Percentiles rank a stretch among this genome's conserved stretches.
These are phyloP conservation scores for Helicoverpa assulta DNA, from an alignment of 2,888 invertebrate species.

Conservation along the genomic window DNA sequence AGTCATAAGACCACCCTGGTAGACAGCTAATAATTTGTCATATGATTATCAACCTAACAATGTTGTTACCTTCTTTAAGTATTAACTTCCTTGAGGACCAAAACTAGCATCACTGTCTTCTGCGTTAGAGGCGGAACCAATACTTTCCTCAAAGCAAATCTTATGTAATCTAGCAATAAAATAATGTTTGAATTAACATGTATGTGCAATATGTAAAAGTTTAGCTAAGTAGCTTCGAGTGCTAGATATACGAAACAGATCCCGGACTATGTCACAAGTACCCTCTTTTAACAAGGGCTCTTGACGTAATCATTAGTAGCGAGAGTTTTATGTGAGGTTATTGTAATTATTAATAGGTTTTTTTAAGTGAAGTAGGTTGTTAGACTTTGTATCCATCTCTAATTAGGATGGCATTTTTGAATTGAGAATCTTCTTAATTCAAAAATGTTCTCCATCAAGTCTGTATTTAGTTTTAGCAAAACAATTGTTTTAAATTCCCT, in stretches of 20 bases:
- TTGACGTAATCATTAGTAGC: constrained; percentile 47
- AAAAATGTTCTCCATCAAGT: neutral
- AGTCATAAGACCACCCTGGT: neutral
- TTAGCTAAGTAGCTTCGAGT: constrained; percentile 40
- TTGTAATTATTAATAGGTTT: constrained; percentile 32
- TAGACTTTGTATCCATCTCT: constrained; percentile 13
- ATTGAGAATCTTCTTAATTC: neutral
- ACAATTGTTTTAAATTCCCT: neutral
- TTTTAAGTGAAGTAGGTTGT: constrained; percentile 28
- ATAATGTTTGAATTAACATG: constrained; percentile 44
- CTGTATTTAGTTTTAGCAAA: too few species aligned
- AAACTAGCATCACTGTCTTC: neutral
- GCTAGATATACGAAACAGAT: constrained; percentile 44
- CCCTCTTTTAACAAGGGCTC: constrained; percentile 44
- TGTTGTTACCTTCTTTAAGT: neutral
- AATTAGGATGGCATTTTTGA: constrained; percentile 35
- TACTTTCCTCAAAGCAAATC: constrained; percentile 17
- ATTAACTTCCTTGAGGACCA: neutral
- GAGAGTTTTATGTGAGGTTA: constrained; percentile 32
- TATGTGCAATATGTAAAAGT: constrained; percentile 53
- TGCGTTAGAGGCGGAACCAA: neutral
- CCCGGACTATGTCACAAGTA: constrained; percentile 46
- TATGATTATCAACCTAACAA: neutral
- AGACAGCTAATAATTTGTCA: neutral
- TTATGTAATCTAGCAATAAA: constrained; percentile 28